Conservation (phyloP, 2,113 vertebrate genomes). For the Limnothrissa miodon region DNA sequence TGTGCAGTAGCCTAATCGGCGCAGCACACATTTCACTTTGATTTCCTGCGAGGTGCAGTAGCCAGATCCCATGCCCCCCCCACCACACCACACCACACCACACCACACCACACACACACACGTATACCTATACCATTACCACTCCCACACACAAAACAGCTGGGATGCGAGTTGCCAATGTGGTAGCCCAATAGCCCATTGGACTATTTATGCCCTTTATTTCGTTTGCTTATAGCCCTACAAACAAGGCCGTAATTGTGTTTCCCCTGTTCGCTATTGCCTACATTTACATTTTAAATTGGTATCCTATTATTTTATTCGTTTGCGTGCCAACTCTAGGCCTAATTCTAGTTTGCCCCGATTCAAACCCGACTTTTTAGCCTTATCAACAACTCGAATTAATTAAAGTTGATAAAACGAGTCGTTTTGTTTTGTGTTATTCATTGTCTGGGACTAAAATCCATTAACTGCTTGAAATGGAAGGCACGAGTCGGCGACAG, state of each 20-base stretch:
- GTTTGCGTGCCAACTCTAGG: neutral
- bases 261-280: neutral
- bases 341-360: neutral
- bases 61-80: conserved; percentile 14
- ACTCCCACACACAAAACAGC: neutral
- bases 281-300: neutral
- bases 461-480: neutral
- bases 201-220: no score
- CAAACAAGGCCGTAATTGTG: no score
- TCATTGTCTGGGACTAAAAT: neutral
- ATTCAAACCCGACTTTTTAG: neutral
- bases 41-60: conserved; percentile 59
- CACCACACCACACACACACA: no score
- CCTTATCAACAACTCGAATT: neutral
- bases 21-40: conserved; percentile 62
- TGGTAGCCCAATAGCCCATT: no score
- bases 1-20: conserved; percentile 63
- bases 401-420: neutral
- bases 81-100: no score
- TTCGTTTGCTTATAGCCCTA: no score
- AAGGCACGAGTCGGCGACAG: conserved; percentile 35
- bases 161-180: neutral
- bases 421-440: neutral
- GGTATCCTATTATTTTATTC: neutral
- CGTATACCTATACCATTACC: neutral